Evolutionary conservation across 2,113 vertebrate species (phyloP), one percentile per base, ranked within the genome.

Genomic region (Leucosticte australis): DNA sequence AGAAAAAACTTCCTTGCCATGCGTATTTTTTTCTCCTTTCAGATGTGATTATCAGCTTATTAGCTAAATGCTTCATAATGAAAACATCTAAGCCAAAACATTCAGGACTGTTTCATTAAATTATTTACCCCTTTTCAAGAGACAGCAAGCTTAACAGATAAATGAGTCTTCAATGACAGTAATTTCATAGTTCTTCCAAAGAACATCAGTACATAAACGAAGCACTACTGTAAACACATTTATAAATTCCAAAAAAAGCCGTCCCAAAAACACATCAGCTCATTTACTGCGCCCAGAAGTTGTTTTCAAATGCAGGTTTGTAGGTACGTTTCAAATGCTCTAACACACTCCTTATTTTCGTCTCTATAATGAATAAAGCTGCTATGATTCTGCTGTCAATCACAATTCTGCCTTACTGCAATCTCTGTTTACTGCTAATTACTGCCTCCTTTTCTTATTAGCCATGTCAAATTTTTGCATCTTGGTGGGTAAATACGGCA

Each of bases 231-330:
- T 7, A 47, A 65, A 56, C 23, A 55, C 17, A 7, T 37, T 31
- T 37, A 49, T 6, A 27, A 83, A 57, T 4, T 46, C 13, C 0
- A 0, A 41, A 68, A 42, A 75, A n/a, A 26, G 13, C 23, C 4
- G 9, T 37, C 41, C 59, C 0, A 0, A 69, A 85, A 87, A 5
- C 26, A 63, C 1, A 0, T 19, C 11, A 19, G 19, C 37, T 55
- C 41, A 15, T 44, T 70, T 67, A 59, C 50, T 49, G 33, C 1
- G 1, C 18, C 31, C 35, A 30, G 42, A 80, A 53, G 18, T 47
- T 50, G 52, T 44, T 91, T 69, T 28, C 49, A 79, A 62, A 65
- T 5, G 27, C 55, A 70, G 10, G 4, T 57, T 59, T 30, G 63
- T 2, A 78, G 23, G 55, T 6, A 27, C 2, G 0, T 50, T 73